A percentile compares a stretch with the other conserved stretches of the same genome.
These are phyloP conservation scores for Pollenia angustigena DNA, from an alignment of 2,888 invertebrate genomes.

Conservation along the genomic window DNA sequence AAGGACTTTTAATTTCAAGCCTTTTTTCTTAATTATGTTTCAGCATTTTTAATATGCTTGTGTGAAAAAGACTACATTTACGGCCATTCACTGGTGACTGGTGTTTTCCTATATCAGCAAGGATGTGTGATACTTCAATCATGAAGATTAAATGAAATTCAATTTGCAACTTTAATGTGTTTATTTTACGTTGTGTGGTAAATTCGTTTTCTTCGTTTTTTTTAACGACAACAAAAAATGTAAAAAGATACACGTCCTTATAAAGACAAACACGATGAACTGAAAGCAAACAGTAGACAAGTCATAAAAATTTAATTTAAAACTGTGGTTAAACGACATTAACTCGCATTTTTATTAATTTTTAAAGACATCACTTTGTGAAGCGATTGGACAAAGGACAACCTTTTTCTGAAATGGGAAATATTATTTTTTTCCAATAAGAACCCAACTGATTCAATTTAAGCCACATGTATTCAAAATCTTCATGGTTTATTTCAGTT, in stretches of 20 bases:
- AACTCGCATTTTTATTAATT: no score
- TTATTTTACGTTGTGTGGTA: conserved; percentile 82
- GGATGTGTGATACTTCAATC: conserved; percentile 25
- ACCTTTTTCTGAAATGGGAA: no score
- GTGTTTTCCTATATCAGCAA: not conserved
- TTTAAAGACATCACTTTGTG: no score
- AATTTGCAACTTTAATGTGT: conserved; percentile 83
- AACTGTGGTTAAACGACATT: conserved; percentile 24
- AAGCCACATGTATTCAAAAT: no score
- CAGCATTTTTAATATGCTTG: not conserved
- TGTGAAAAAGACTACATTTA: not conserved
- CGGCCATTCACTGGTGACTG: not conserved
- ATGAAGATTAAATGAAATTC: conserved; percentile 82
- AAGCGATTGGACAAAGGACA: no score
- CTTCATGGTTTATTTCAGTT: no score
- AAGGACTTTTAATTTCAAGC: no score
- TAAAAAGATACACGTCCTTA: conserved; percentile 25
- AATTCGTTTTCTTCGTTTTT: conserved; percentile 72
- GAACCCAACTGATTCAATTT: no score
- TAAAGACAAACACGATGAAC: not conserved
- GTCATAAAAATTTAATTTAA: not conserved
- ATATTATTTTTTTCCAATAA: no score
- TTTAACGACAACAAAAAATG: conserved; percentile 19
- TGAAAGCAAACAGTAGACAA: conserved; percentile 25
- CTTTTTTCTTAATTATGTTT: no score